These are phyloP conservation scores for Hipposideros larvatus DNA, from an alignment of 2,797 vertebrate species.

Conservation along the genomic window DNA sequence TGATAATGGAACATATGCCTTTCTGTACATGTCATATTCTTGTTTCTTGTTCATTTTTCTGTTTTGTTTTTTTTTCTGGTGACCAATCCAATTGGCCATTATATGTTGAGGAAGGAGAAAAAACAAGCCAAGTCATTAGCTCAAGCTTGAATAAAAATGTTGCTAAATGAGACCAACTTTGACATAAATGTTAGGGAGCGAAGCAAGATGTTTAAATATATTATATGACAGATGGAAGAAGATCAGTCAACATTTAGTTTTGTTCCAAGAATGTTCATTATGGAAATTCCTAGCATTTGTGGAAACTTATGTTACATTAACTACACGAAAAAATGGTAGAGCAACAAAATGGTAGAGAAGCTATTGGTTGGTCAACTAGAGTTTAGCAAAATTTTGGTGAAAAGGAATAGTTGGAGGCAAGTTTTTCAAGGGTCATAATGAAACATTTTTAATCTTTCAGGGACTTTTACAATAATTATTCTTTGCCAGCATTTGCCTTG, in stretches of 20 bases:
- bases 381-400: not conserved
- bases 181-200: constrained; percentile 12
- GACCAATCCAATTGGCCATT: not conserved
- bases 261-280: not conserved
- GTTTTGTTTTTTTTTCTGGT: not conserved
- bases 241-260: constrained; percentile 17
- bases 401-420: not conserved
- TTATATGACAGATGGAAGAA: constrained; percentile 1
- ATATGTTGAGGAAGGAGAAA: not conserved
- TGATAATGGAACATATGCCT: not conserved
- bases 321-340: not conserved
- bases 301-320: not conserved
- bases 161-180: constrained; percentile 14
- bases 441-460: not conserved
- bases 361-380: not conserved
- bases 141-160: not conserved
- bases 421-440: not conserved
- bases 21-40: not conserved
- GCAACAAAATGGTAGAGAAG: not conserved
- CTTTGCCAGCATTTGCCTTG: not conserved
- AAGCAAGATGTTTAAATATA: constrained; percentile 28
- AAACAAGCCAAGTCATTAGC: not conserved
- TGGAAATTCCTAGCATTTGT: constrained; percentile 22
- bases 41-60: constrained; percentile 8
- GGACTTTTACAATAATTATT: not conserved